Percentiles rank a stretch among this genome's conserved stretches.
Conservation (phyloP, 1,140 invertebrate genomes). For the Caenorhabditis brenneri region DNA sequence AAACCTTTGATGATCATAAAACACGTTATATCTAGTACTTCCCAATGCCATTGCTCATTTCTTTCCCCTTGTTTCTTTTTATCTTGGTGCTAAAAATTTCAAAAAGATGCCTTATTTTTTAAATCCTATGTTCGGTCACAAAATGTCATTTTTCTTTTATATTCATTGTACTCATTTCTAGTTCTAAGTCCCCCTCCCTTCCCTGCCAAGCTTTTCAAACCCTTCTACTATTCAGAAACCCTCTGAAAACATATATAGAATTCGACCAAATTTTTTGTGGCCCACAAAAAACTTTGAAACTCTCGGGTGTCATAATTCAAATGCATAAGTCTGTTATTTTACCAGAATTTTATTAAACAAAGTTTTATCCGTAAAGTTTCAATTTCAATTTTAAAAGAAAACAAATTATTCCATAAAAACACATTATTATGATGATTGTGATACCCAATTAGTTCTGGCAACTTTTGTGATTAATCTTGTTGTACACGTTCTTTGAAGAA, state of each 20-base stretch:
- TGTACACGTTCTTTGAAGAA: background rate
- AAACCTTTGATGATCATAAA: no score
- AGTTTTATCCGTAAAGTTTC: no score
- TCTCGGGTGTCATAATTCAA: background rate
- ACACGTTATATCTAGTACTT: background rate
- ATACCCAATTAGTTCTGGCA: background rate
- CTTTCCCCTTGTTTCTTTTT: background rate
- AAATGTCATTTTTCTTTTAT: background rate
- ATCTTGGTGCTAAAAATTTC: conserved; percentile 1
- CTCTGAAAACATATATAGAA: background rate
- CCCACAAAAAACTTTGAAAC: conserved; percentile 1
- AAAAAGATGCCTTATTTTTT: conserved; percentile 7
- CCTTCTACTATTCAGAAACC: background rate
- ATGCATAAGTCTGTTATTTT: background rate
- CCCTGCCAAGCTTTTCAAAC: background rate
- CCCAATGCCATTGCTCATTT: conserved; percentile 36
- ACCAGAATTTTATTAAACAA: no score
- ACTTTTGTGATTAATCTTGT: background rate
- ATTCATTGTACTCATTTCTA: conserved; percentile 8
- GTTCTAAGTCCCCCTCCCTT: background rate
- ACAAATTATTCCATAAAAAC: background rate
- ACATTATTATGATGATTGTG: background rate
- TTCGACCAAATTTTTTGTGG: conserved; percentile 38
- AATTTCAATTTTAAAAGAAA: no score
- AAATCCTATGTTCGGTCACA: background rate